Evolutionary conservation across 2,888 invertebrate genomes (phyloP).

Genomic region (Mimumesa dahlbomi): DNA sequence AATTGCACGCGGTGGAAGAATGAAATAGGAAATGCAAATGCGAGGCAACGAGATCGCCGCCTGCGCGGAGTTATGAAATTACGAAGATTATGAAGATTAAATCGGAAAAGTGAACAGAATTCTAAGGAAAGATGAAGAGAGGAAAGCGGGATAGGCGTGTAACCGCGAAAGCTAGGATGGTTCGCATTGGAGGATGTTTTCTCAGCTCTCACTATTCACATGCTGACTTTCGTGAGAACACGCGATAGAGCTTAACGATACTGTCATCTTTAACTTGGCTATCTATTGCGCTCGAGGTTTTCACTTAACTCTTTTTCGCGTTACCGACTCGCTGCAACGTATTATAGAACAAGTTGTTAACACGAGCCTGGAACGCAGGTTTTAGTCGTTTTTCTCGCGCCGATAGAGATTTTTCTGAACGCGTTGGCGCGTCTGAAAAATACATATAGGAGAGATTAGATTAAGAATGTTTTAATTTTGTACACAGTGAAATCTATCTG

Average conservation of each 20-base stretch:
- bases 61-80: constrained; percentile 7
- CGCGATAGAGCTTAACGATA: constrained; percentile 39
- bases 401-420: too few species aligned
- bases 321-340: too few species aligned
- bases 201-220: constrained; percentile 50
- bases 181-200: constrained; percentile 36
- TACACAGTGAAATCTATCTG: too few species aligned
- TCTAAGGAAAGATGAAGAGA: background rate
- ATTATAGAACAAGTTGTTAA: background rate
- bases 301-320: constrained; percentile 5
- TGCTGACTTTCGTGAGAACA: constrained; percentile 42
- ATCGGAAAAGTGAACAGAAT: constrained; percentile 20
- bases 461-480: too few species aligned
- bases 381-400: too few species aligned
- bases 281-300: constrained; percentile 16
- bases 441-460: too few species aligned
- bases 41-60: background rate
- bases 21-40: too few species aligned
- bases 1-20: too few species aligned
- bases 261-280: constrained; percentile 16
- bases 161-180: constrained; percentile 24
- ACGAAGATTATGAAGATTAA: constrained; percentile 6
- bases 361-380: too few species aligned
- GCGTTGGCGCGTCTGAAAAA: too few species aligned
- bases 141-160: constrained; percentile 5